These are phyloP conservation scores for Mythimna loreyi DNA, from an alignment of 2,888 invertebrate species.

Conservation along the genomic window DNA sequence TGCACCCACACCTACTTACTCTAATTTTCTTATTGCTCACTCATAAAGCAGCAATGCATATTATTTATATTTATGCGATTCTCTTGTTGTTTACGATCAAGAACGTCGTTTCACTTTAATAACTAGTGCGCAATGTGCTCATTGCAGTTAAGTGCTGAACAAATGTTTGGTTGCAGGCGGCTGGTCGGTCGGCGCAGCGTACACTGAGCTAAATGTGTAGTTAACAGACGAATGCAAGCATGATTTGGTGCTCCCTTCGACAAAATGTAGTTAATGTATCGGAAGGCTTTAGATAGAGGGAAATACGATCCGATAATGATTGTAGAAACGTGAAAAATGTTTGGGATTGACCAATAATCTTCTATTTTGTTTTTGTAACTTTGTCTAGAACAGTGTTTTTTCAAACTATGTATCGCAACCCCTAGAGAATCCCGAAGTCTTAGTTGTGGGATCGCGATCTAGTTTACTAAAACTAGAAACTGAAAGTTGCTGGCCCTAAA, in stretches of 20 bases:
- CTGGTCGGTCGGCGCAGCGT: conserved; percentile 49
- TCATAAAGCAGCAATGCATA: conserved; percentile 14
- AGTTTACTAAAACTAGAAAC: too few relatives aligned
- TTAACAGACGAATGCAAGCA: conserved; percentile 16
- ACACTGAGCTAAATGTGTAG: conserved; percentile 32
- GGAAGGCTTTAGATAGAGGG: background rate
- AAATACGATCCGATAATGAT: background rate
- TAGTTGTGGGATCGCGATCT: too few relatives aligned
- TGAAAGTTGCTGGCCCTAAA: too few relatives aligned
- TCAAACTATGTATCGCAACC: too few relatives aligned
- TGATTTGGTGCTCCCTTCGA: conserved; percentile 17
- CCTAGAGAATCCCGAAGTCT: too few relatives aligned
- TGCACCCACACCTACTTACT: background rate
- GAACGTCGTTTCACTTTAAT: conserved; percentile 43
- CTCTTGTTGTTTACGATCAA: conserved; percentile 25
- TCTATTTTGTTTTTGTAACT: too few relatives aligned
- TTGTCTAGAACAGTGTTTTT: too few relatives aligned
- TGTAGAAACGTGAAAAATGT: background rate
- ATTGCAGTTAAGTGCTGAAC: conserved; percentile 65
- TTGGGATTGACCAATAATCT: background rate
- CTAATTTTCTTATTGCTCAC: conserved; percentile 9
- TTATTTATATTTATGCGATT: conserved; percentile 23
- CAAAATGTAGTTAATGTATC: background rate
- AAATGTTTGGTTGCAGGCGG: conserved; percentile 68
- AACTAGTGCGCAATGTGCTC: conserved; percentile 43